These are phyloP conservation scores for Tromatobia lineatoria DNA, from an alignment of 2,888 invertebrate species.

Conservation along the genomic window DNA sequence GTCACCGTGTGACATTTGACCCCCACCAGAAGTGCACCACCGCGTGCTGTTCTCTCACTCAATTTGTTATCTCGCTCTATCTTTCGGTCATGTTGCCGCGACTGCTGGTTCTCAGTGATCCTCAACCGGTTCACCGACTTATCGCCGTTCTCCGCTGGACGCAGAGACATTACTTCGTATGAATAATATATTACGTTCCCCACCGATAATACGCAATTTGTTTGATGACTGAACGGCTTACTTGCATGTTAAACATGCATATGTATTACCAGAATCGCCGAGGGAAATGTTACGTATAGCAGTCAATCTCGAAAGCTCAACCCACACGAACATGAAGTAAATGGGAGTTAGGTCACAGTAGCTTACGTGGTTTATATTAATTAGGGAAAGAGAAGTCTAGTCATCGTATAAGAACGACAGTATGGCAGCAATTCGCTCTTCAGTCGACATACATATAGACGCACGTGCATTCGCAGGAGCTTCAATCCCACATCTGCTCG, in stretches of 20 bases:
- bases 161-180: background rate
- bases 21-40: constrained; percentile 75
- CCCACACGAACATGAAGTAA: constrained; percentile 1
- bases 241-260: background rate
- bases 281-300: background rate
- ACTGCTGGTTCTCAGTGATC: constrained; percentile 76
- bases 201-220: background rate
- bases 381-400: constrained; percentile 60
- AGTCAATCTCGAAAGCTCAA: background rate
- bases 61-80: constrained; percentile 40
- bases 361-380: constrained; percentile 62
- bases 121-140: constrained; percentile 70
- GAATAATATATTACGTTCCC: background rate
- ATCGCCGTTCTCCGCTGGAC: background rate
- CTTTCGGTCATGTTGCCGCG: constrained; percentile 59
- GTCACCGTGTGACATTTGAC: constrained; percentile 82
- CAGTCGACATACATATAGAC: background rate
- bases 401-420: background rate
- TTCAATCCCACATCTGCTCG: background rate
- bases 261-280: background rate
- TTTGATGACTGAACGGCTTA: constrained; percentile 6
- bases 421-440: background rate
- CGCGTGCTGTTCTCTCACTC: constrained; percentile 36
- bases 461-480: constrained; percentile 12
- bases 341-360: constrained; percentile 28